Evolutionary conservation across 2,113 vertebrate genomes (phyloP).

Genomic region (Anolis carolinensis): DNA sequence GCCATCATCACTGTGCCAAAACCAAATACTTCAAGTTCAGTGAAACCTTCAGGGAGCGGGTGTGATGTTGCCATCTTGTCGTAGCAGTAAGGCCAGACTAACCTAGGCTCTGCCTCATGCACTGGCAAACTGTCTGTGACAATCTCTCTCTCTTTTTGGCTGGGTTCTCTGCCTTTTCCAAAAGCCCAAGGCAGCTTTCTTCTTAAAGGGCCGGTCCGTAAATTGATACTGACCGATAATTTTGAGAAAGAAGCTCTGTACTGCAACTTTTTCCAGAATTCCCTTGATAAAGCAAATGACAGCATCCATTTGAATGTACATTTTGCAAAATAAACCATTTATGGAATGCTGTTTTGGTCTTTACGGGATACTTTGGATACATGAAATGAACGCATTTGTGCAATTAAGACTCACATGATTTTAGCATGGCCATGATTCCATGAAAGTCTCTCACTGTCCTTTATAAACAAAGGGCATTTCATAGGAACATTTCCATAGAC

Average conservation of each 20-base stretch:
- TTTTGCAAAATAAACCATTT: neutral
- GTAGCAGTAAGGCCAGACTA: neutral
- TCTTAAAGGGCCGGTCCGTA: conserved; percentile 75
- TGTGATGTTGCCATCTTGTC: conserved; percentile 71
- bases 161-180: conserved; percentile 32
- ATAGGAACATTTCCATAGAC: neutral
- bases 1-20: conserved; percentile 80
- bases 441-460: neutral
- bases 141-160: conserved; percentile 13
- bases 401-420: neutral
- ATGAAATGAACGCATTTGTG: no score
- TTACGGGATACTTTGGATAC: neutral
- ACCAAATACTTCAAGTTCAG: conserved; percentile 81
- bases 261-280: neutral
- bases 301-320: neutral
- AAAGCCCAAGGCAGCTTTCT: conserved; percentile 27
- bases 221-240: conserved; percentile 61
- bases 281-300: conserved; percentile 5
- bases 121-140: neutral
- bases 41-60: conserved; percentile 79
- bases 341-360: neutral
- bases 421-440: neutral
- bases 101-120: neutral
- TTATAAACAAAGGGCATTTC: neutral
- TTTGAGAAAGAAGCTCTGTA: conserved; percentile 30